Evolutionary conservation across 2,797 vertebrate genomes (phyloP).

Genomic region (Gymnoscopelus microlampas): DNA sequence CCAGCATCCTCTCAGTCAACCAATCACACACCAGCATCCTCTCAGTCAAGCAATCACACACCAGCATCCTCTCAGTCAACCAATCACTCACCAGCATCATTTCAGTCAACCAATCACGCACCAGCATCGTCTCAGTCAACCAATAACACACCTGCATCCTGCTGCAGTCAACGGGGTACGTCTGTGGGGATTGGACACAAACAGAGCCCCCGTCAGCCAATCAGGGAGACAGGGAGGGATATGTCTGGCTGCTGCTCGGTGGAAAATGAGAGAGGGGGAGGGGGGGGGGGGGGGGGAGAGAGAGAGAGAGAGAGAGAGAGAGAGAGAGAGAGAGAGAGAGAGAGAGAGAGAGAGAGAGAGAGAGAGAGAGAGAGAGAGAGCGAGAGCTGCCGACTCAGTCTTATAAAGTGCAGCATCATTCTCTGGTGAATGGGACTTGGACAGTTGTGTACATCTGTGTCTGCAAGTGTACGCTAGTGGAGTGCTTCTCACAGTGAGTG

Average conservation of each 20-base stretch:
- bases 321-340: constrained; percentile 14
- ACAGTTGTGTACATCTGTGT: constrained; percentile 36
- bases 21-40: constrained; percentile 33
- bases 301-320: constrained; percentile 20
- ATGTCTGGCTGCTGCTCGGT: constrained; percentile 31
- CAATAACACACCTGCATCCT: constrained; percentile 41
- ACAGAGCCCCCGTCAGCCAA: constrained; percentile 58
- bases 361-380: constrained; percentile 21
- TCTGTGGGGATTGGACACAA: constrained; percentile 43
- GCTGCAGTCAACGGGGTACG: constrained; percentile 1
- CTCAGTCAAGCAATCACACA: constrained; percentile 43
- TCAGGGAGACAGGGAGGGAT: constrained; percentile 43
- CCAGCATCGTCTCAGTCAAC: constrained; percentile 54
- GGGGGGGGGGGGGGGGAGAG: background rate
- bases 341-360: constrained; percentile 11
- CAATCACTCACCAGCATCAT: constrained; percentile 45
- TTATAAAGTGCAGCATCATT: constrained; percentile 74
- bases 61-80: constrained; percentile 54
- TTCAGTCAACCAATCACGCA: constrained; percentile 48
- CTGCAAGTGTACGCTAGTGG: constrained; percentile 7
- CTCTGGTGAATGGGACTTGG: constrained; percentile 47
- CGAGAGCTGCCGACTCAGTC: constrained; percentile 55
- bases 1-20: constrained; percentile 55
- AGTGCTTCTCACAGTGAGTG: too few species aligned
- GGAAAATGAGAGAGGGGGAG: constrained; percentile 6